Evolutionary conservation across 2,888 invertebrate species (phyloP).

Genomic region (Erebia palarica): DNA sequence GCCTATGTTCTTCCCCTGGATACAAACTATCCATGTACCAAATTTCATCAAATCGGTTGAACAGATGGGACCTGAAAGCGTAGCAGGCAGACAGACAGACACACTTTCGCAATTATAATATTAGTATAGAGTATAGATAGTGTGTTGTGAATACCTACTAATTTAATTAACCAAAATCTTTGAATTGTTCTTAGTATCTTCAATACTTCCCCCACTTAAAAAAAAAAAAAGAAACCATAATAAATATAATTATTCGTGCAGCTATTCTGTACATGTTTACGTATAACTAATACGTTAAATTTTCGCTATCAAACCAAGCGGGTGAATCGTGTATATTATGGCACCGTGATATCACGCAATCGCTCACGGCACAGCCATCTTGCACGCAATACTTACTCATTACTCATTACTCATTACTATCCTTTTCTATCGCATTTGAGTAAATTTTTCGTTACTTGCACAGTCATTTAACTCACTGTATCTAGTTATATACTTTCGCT

Average conservation of each 20-base stretch:
- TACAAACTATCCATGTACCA: no score
- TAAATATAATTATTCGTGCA: conserved; percentile 13
- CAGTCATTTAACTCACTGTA: conserved; percentile 10
- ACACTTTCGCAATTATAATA: no score
- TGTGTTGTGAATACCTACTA: not conserved
- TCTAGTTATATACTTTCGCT: no score
- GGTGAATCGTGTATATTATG: conserved; percentile 27
- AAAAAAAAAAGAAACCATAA: not conserved
- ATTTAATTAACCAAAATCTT: no score
- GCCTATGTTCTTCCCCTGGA: no score
- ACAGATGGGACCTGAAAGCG: no score
- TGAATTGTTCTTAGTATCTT: no score
- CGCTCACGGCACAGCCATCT: conserved; percentile 17
- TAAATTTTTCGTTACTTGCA: conserved; percentile 8
- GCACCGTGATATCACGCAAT: conserved; percentile 31
- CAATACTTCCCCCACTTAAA: not conserved
- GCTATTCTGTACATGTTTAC: conserved; percentile 16
- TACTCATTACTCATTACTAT: conserved; percentile 30
- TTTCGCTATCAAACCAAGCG: conserved; percentile 24
- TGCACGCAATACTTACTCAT: conserved; percentile 29
- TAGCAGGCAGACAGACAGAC: no score
- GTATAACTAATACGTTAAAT: not conserved
- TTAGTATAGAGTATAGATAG: no score
- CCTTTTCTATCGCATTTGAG: conserved; percentile 37
- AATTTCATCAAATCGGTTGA: no score